phyloP scores from a whole-genome alignment of 2,113 vertebrate species.

The Austrofundulus limnaeus region DNA sequence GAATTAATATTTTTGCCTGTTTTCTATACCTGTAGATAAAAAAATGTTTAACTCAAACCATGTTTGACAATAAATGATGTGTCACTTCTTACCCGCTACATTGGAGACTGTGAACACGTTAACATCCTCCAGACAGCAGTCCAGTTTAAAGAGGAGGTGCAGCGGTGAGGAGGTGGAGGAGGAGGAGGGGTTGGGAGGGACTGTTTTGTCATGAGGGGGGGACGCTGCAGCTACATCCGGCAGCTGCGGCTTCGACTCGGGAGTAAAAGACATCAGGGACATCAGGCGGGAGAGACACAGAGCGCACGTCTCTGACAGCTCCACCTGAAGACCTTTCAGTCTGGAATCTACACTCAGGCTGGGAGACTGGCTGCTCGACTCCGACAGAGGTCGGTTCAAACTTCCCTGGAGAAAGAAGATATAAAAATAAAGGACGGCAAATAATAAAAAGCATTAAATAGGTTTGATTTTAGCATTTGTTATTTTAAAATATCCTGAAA shows the following conservation, averaged over 20 bases:
- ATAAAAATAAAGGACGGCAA: neutral
- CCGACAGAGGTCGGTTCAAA: constrained; percentile 83
- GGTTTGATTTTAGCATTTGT: too few relatives aligned
- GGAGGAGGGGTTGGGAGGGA: constrained; percentile 1
- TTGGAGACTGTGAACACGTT: constrained; percentile 90
- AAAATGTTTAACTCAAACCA: too few relatives aligned
- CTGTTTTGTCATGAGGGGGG: constrained; percentile 26
- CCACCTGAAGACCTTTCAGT: constrained; percentile 89
- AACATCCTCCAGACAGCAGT: constrained; percentile 88
- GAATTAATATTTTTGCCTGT: too few relatives aligned
- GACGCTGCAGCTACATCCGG: constrained; percentile 29
- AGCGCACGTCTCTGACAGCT: constrained; percentile 90
- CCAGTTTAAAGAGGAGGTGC: constrained; percentile 86
- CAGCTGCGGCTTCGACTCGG: neutral
- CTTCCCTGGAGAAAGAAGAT: constrained; percentile 81
- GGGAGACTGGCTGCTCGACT: constrained; percentile 75
- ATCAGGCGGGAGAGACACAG: constrained; percentile 90
- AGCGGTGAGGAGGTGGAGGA: constrained; percentile 41
- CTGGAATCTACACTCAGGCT: constrained; percentile 86
- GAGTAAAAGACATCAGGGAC: constrained; percentile 70
- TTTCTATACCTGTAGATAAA: too few relatives aligned
- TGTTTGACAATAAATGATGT: too few relatives aligned
- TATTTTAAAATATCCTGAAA: too few relatives aligned
- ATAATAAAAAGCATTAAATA: neutral
- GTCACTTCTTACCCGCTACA: constrained; percentile 81